Evolutionary conservation across 64 coral and sea anemone genomes (phyloP).

Genomic region (Stylophora pistillata): DNA sequence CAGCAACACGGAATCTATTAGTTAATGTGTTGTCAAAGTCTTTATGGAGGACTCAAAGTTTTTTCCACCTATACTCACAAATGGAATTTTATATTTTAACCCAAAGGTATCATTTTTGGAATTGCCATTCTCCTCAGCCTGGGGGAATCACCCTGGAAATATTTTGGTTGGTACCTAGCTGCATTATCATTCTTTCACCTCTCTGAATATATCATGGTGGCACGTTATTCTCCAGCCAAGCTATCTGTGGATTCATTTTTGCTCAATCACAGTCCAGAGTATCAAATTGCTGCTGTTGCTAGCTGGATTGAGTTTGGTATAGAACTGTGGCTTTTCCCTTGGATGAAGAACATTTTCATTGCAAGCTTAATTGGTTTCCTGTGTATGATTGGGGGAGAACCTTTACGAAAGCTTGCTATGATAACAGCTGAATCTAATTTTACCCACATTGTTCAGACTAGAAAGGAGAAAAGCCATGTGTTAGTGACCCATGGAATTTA

Average conservation of each 20-base stretch:
- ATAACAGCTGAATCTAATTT: slow-evolving; percentile 93
- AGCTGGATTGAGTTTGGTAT: slow-evolving; percentile 94
- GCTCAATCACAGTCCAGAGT: slow-evolving; percentile 89
- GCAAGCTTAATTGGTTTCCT: slow-evolving; percentile 63
- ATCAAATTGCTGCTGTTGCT: slow-evolving; percentile 85
- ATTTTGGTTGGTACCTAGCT: slow-evolving; percentile 89
- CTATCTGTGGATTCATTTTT: slow-evolving; percentile 88
- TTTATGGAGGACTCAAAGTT: too few species aligned
- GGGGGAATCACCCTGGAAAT: slow-evolving; percentile 39
- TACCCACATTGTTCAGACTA: slow-evolving; percentile 79
- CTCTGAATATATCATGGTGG: slow-evolving; percentile 95
- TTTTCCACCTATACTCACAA: background rate
- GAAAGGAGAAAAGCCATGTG: slow-evolving; percentile 75
- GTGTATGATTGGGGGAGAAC: slow-evolving; percentile 78
- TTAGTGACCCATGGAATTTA: slow-evolving; percentile 87
- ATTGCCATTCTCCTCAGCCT: slow-evolving; percentile 64
- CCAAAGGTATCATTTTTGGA: slow-evolving; percentile 63
- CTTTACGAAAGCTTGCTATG: slow-evolving; percentile 87
- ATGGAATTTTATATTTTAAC: background rate
- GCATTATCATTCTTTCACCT: slow-evolving; percentile 91
- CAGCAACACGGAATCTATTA: too few species aligned
- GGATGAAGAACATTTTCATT: slow-evolving; percentile 64
- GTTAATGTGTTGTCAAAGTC: too few species aligned
- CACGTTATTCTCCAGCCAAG: slow-evolving; percentile 75
- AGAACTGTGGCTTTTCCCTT: slow-evolving; percentile 81